phyloP scores from a whole-genome alignment of 1,140 invertebrate species.

The Manduca sexta region DNA sequence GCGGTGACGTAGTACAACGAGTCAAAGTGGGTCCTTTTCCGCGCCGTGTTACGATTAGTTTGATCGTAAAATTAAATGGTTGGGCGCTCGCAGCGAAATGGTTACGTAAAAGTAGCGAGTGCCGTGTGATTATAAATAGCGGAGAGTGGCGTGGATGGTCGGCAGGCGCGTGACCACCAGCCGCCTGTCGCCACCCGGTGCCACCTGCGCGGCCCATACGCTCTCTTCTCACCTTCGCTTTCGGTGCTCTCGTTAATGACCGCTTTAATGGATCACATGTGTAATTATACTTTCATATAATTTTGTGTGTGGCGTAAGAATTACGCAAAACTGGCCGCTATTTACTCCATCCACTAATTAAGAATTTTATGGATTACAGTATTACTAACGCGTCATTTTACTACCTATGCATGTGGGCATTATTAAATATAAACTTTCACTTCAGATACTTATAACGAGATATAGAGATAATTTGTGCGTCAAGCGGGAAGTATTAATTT shows the following conservation, averaged over 20 bases:
- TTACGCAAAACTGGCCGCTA: slow-evolving; percentile 25
- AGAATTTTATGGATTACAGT: slow-evolving; percentile 14
- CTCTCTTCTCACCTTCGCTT: neutral
- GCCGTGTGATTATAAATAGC: neutral
- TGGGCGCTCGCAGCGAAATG: slow-evolving; percentile 24
- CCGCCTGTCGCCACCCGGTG: slow-evolving; percentile 8
- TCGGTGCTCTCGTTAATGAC: slow-evolving; percentile 25
- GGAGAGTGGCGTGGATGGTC: slow-evolving; percentile 1
- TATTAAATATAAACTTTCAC: too few relatives aligned
- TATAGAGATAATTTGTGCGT: too few relatives aligned
- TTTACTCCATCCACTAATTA: slow-evolving; percentile 13
- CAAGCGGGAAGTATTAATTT: too few relatives aligned
- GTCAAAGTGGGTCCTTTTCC: slow-evolving; percentile 39
- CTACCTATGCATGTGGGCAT: too few relatives aligned
- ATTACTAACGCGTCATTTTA: neutral
- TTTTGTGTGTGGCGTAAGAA: slow-evolving; percentile 23
- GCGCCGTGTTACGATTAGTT: slow-evolving; percentile 33
- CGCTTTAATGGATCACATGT: slow-evolving; percentile 42
- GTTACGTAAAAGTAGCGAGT: slow-evolving; percentile 30
- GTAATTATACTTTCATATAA: slow-evolving; percentile 43
- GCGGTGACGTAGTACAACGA: slow-evolving; percentile 16
- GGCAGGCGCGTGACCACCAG: slow-evolving; percentile 31
- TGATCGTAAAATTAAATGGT: slow-evolving; percentile 39
- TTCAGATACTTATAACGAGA: too few relatives aligned
- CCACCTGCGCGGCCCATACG: slow-evolving; percentile 1